Conservation (phyloP, 2,888 invertebrate species). For the Xanthia togata region DNA sequence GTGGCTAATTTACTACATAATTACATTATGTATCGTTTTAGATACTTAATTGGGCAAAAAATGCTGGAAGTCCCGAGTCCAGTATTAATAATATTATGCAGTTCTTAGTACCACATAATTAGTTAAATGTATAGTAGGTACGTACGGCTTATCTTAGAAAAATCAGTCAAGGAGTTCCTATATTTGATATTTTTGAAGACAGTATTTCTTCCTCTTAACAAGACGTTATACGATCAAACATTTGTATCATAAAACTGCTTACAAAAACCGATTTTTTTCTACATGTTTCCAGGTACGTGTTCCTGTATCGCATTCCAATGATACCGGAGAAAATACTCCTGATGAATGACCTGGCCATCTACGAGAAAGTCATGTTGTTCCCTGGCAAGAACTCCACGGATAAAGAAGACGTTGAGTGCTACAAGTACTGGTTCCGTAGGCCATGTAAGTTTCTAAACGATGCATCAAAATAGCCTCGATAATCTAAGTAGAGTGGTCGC, state of each 20-base stretch:
- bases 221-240: neutral
- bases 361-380: slow-evolving; percentile 79
- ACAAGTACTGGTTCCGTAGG: slow-evolving; percentile 90
- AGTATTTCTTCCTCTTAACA: neutral
- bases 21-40: neutral
- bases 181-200: neutral
- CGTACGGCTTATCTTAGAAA: neutral
- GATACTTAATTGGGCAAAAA: slow-evolving; percentile 6
- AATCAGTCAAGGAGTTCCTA: neutral
- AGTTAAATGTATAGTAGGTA: neutral
- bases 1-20: too few relatives aligned
- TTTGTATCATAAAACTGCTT: neutral
- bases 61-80: neutral
- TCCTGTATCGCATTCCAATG: slow-evolving; percentile 88
- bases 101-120: neutral
- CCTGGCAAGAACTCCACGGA: slow-evolving; percentile 78
- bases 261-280: neutral
- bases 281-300: slow-evolving; percentile 88
- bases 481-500: too few relatives aligned
- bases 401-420: slow-evolving; percentile 89
- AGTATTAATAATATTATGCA: neutral
- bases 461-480: neutral
- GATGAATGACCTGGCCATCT: slow-evolving; percentile 82
- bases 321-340: slow-evolving; percentile 89
- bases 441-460: slow-evolving; percentile 82